Conservation (phyloP, 2,888 invertebrate genomes). For the Dryocosmus kuriphilus region DNA sequence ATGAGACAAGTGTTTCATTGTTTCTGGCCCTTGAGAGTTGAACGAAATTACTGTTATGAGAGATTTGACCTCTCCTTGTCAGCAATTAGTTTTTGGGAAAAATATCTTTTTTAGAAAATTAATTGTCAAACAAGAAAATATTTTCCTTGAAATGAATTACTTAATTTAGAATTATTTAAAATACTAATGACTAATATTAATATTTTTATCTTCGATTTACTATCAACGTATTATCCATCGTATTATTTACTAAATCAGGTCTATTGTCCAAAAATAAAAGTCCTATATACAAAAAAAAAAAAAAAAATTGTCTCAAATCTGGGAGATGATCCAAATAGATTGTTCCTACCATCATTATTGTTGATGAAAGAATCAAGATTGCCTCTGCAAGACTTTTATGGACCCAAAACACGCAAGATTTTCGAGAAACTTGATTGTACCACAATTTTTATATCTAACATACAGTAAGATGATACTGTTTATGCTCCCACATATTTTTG, state of each 20-base stretch:
- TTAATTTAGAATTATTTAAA: not conserved
- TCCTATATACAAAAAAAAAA: not conserved
- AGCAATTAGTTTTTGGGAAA: not conserved
- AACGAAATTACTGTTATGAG: not conserved
- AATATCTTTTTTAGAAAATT: not conserved
- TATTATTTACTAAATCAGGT: too few species aligned
- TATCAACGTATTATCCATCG: too few species aligned
- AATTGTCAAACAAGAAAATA: too few species aligned
- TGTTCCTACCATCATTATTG: not conserved
- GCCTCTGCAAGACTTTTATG: not conserved
- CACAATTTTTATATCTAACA: not conserved
- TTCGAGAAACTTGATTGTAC: not conserved
- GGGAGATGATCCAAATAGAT: not conserved
- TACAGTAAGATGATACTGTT: not conserved
- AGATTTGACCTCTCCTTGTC: not conserved
- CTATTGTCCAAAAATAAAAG: not conserved
- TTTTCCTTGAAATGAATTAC: too few species aligned
- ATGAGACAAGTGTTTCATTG: not conserved
- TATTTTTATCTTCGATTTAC: too few species aligned
- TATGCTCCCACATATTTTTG: conserved; percentile 33
- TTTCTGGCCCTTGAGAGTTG: not conserved
- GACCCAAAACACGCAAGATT: not conserved
- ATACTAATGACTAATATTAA: not conserved
- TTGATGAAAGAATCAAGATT: conserved; percentile 6
- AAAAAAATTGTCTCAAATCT: not conserved